A percentile compares a stretch with the other conserved stretches of the same genome.
Conservation (phyloP, 2,113 vertebrate genomes). For the Bucco capensis region DNA sequence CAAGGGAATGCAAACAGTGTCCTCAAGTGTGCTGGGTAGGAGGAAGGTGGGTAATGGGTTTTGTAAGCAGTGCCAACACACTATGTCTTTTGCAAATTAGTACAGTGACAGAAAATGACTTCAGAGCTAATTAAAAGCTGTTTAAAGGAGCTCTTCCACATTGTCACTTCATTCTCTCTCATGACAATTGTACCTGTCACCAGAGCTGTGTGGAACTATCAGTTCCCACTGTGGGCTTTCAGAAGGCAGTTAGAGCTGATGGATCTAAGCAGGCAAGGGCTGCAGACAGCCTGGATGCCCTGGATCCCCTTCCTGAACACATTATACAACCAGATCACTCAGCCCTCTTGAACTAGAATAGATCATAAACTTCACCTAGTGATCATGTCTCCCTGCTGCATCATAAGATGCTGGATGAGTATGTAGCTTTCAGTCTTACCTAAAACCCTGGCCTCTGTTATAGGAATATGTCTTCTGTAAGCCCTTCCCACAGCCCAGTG, state of each 20-base stretch:
- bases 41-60: neutral
- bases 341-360: neutral
- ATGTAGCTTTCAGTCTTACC: neutral
- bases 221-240: conserved; percentile 7
- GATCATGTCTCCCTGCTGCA: neutral
- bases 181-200: conserved; percentile 62
- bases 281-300: neutral
- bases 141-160: conserved; percentile 56
- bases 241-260: neutral
- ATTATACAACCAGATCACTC: neutral
- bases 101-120: conserved; percentile 52
- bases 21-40: neutral
- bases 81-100: conserved; percentile 40
- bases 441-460: neutral
- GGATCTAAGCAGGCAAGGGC: neutral
- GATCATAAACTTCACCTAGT: neutral
- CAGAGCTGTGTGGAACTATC: conserved; percentile 32
- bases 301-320: neutral
- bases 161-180: conserved; percentile 32
- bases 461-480: fast-evolving
- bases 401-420: neutral
- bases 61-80: conserved; percentile 32
- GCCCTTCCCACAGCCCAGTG: neutral
- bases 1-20: neutral
- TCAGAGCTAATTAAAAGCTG: conserved; percentile 66